Percentiles rank a stretch among this genome's conserved stretches.
These are phyloP conservation scores for Unio pictorum DNA, from an alignment of 2,888 invertebrate genomes.

Conservation along the genomic window DNA sequence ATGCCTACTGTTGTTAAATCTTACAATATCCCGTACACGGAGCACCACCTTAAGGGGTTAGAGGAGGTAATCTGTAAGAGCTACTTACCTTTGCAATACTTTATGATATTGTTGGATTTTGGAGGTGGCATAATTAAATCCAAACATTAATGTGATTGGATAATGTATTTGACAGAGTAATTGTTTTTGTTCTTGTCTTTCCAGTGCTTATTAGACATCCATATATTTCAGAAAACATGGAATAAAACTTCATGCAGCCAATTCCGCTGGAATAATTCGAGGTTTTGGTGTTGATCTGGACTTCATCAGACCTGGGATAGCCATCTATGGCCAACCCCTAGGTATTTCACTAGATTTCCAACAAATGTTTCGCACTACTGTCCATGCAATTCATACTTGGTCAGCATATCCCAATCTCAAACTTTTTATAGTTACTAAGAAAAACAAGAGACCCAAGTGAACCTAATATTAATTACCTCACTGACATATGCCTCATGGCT, in stretches of 20 bases:
- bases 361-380: too few species aligned
- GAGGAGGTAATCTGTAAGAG: background rate
- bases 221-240: slow-evolving; percentile 26
- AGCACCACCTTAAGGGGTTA: too few species aligned
- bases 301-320: slow-evolving; percentile 54
- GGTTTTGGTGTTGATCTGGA: slow-evolving; percentile 52
- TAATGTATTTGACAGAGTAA: background rate
- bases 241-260: slow-evolving; percentile 47
- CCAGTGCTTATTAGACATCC: background rate
- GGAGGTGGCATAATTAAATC: background rate
- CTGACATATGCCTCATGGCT: too few species aligned
- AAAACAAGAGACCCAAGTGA: too few species aligned
- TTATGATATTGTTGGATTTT: background rate
- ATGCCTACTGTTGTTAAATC: too few species aligned
- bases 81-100: background rate
- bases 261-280: slow-evolving; percentile 52
- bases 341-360: slow-evolving; percentile 21
- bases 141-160: background rate
- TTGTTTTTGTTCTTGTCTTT: background rate
- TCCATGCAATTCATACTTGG: too few species aligned
- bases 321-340: slow-evolving; percentile 53
- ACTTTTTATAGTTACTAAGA: too few species aligned
- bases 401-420: too few species aligned
- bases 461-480: too few species aligned
- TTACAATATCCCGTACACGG: too few species aligned